Conservation (phyloP, 2,888 invertebrate genomes). For the Coleophora deauratella region DNA sequence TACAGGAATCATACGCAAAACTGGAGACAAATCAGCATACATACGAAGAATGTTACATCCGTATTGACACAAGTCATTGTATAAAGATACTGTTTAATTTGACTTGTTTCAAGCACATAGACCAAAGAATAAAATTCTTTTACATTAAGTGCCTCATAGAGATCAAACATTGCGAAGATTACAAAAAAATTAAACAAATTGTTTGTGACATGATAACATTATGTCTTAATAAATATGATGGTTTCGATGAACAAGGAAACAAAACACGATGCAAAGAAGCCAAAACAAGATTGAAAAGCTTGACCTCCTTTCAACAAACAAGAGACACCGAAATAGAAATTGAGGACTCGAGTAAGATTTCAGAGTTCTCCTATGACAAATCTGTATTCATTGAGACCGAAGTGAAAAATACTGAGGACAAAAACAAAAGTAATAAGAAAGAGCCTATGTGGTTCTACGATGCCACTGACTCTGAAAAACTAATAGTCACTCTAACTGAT, state of each 20-base stretch:
- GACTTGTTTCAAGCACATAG: slow-evolving; percentile 5
- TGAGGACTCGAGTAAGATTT: background rate
- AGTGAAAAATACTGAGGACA: background rate
- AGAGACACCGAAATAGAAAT: background rate
- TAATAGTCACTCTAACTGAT: slow-evolving; percentile 11
- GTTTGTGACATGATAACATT: slow-evolving; percentile 2
- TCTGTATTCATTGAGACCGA: background rate
- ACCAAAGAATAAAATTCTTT: slow-evolving; percentile 7
- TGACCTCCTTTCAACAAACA: background rate
- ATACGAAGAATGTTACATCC: slow-evolving; percentile 4
- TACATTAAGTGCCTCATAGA: slow-evolving; percentile 6
- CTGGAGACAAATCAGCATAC: slow-evolving; percentile 2
- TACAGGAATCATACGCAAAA: slow-evolving; percentile 6
- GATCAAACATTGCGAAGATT: slow-evolving; percentile 2
- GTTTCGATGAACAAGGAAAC: background rate
- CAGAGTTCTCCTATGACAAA: background rate
- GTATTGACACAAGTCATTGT: slow-evolving; percentile 10
- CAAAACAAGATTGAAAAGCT: slow-evolving; percentile 5
- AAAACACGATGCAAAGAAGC: slow-evolving; percentile 3
- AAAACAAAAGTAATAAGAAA: background rate
- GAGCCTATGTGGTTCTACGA: slow-evolving; percentile 8
- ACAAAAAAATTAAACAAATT: slow-evolving; percentile 2
- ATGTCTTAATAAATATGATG: slow-evolving; percentile 2
- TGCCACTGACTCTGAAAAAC: slow-evolving; percentile 8
- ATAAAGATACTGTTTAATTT: slow-evolving; percentile 7